phyloP scores from a whole-genome alignment of 2,113 vertebrate species.

The Eptesicus fuscus region DNA sequence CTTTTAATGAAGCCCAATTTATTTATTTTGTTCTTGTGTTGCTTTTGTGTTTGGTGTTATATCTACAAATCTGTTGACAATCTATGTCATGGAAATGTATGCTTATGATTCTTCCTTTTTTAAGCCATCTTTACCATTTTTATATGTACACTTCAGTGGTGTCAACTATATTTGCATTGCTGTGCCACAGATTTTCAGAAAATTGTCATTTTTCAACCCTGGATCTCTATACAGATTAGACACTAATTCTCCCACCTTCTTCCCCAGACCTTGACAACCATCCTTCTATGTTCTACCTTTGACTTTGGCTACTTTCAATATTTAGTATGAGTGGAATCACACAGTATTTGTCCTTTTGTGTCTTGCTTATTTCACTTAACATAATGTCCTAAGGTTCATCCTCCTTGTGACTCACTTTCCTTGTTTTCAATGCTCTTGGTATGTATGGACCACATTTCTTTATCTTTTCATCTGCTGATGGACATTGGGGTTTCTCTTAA shows the following conservation, averaged over 20 bases:
- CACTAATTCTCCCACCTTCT: background rate
- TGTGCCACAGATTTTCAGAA: background rate
- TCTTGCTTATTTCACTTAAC: background rate
- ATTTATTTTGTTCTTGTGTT: too few relatives aligned
- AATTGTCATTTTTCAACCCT: background rate
- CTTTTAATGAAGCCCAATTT: too few relatives aligned
- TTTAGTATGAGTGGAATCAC: too few relatives aligned
- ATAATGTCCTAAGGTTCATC: background rate
- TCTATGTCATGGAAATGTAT: too few relatives aligned
- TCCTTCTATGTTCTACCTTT: background rate
- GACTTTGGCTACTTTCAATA: too few relatives aligned
- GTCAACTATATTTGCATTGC: background rate
- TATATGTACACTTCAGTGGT: background rate
- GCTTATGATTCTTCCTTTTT: background rate
- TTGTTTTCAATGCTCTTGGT: background rate
- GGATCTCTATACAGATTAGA: background rate
- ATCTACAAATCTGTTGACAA: too few relatives aligned
- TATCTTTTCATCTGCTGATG: background rate
- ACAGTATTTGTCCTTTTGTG: background rate
- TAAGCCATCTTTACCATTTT: background rate
- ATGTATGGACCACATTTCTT: background rate
- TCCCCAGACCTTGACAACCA: background rate
- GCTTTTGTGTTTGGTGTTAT: too few relatives aligned
- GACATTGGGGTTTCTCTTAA: background rate
- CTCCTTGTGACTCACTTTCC: background rate